These are phyloP conservation scores for Andrena dorsata DNA, from an alignment of 2,888 invertebrate genomes.

Conservation along the genomic window DNA sequence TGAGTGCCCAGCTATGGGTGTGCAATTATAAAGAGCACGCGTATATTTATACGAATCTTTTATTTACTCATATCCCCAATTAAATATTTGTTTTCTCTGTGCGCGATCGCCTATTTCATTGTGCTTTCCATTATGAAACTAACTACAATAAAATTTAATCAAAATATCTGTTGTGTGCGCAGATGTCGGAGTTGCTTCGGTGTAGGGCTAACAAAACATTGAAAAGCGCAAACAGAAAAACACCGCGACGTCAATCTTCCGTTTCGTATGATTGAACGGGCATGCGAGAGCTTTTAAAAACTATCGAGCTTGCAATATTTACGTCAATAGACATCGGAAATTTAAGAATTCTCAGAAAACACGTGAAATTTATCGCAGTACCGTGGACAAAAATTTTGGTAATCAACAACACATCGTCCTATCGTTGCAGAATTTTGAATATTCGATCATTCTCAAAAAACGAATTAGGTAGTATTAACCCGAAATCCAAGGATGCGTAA, in stretches of 20 bases:
- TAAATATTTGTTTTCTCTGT: too few relatives aligned
- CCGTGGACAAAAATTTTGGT: conserved; percentile 14
- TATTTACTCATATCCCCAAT: too few relatives aligned
- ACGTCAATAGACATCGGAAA: neutral
- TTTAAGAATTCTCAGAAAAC: conserved; percentile 11
- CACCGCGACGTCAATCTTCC: conserved; percentile 15
- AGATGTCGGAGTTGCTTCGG: conserved; percentile 2
- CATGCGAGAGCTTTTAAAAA: neutral
- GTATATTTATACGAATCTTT: too few relatives aligned
- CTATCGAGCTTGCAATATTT: neutral
- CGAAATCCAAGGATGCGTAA: too few relatives aligned
- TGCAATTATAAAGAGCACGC: too few relatives aligned
- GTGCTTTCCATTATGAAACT: neutral
- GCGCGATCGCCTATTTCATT: neutral
- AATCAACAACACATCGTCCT: conserved; percentile 9
- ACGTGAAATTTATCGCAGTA: conserved; percentile 1
- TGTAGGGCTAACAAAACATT: neutral
- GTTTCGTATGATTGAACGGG: conserved; percentile 11
- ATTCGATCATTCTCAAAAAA: neutral
- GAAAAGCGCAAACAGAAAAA: conserved; percentile 3
- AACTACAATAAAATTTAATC: conserved; percentile 11
- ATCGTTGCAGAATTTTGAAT: neutral
- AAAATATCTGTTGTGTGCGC: conserved; percentile 33
- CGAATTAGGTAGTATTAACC: neutral
- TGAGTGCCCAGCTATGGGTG: too few relatives aligned